A percentile compares a stretch with the other conserved stretches of the same genome.
phyloP scores from a whole-genome alignment of 1,140 invertebrate species.

The Dreissena rostriformis region DNA sequence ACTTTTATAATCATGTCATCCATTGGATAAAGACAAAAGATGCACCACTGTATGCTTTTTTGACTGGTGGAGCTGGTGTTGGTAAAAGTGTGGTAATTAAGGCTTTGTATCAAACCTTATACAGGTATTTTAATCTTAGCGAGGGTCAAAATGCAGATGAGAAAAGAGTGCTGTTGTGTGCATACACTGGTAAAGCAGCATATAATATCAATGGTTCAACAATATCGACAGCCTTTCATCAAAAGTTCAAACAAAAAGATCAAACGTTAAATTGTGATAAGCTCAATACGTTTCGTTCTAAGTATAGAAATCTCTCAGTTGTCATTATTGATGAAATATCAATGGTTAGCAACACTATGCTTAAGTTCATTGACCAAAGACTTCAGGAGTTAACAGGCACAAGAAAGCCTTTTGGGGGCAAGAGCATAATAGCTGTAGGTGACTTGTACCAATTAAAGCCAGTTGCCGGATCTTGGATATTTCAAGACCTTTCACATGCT shows the following conservation, averaged over 20 bases:
- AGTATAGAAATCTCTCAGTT: conserved; percentile 16
- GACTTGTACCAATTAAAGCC: conserved; percentile 50
- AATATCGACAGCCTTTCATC: conserved; percentile 15
- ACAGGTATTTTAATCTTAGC: conserved; percentile 11
- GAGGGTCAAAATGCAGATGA: conserved; percentile 22
- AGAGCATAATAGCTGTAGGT: conserved; percentile 47
- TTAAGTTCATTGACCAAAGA: conserved; percentile 3
- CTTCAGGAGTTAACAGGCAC: not conserved
- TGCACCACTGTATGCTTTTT: conserved; percentile 38
- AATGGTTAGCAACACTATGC: conserved; percentile 13
- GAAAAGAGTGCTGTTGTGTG: conserved; percentile 35
- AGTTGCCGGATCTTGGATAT: conserved; percentile 27
- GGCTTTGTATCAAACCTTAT: conserved; percentile 42
- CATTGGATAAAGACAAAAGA: conserved; percentile 11
- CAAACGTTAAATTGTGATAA: conserved; percentile 7
- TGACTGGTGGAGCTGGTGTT: conserved; percentile 53
- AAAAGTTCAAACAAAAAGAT: conserved; percentile 8
- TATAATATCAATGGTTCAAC: conserved; percentile 33
- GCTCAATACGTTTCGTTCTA: conserved; percentile 7
- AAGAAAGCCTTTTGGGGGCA: conserved; percentile 33
- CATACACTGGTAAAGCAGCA: conserved; percentile 53
- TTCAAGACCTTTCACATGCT: conserved; percentile 14
- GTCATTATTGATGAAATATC: conserved; percentile 16
- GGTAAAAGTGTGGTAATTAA: conserved; percentile 49
- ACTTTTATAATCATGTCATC: not conserved